phyloP scores from a whole-genome alignment of 2,113 vertebrate species.

The Oceanodroma tethys region DNA sequence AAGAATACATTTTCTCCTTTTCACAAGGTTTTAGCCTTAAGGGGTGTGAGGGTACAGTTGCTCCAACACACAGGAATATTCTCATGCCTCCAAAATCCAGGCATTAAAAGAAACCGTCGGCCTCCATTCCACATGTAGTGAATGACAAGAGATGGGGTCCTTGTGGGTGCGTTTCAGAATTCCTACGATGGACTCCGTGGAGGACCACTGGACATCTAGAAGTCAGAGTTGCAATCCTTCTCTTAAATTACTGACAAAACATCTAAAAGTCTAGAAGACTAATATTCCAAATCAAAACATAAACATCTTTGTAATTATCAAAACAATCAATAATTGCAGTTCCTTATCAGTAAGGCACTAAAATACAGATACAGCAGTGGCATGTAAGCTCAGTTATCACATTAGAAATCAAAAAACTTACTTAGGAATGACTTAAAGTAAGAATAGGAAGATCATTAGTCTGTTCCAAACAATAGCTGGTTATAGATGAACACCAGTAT shows the following conservation, averaged over 20 bases:
- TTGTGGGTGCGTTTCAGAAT: neutral
- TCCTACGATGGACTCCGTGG: rapidly evolving
- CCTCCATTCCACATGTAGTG: neutral
- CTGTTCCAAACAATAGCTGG: neutral
- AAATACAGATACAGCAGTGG: neutral
- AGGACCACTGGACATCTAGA: neutral
- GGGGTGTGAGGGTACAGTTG: neutral
- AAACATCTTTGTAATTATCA: neutral
- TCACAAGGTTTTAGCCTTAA: neutral
- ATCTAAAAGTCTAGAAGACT: neutral
- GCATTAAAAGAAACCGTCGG: neutral
- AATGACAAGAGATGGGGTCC: neutral
- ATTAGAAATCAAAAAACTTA: neutral
- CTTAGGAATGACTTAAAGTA: neutral
- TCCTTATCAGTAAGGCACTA: neutral
- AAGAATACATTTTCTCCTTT: neutral
- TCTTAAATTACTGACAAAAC: neutral
- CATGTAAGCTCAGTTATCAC: neutral
- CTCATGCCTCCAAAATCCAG: neutral
- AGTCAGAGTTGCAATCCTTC: neutral
- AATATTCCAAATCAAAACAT: neutral
- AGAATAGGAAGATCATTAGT: neutral
- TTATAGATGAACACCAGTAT: neutral
- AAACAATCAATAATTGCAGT: neutral
- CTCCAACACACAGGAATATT: neutral